These are phyloP conservation scores for Atta cephalotes DNA, from an alignment of 1,140 invertebrate genomes.

Conservation along the genomic window DNA sequence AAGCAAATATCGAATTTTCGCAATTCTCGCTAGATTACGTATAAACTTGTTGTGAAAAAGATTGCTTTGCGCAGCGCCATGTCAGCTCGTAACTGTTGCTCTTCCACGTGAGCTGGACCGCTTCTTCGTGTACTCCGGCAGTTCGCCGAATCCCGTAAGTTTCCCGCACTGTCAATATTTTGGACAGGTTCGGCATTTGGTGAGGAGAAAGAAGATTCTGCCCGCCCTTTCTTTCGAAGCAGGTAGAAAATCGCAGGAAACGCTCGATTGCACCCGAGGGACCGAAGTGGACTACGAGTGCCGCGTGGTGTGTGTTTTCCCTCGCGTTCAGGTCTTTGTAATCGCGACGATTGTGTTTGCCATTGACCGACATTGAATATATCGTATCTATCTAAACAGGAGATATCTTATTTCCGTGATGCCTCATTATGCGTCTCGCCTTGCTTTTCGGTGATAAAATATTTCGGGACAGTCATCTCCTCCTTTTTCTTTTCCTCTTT, in stretches of 20 bases:
- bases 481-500: conserved; percentile 1
- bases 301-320: conserved; percentile 69
- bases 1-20: conserved; percentile 14
- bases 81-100: conserved; percentile 78
- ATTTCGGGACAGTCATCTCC: background rate
- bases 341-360: conserved; percentile 78
- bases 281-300: conserved; percentile 37
- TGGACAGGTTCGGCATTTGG: conserved; percentile 72
- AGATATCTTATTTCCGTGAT: conserved; percentile 76
- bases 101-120: background rate
- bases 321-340: conserved; percentile 72
- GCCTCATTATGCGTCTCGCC: conserved; percentile 55
- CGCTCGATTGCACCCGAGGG: conserved; percentile 70
- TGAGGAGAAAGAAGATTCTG: conserved; percentile 69
- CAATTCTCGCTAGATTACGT: conserved; percentile 20
- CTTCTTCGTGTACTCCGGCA: conserved; percentile 57
- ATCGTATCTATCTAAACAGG: conserved; percentile 68
- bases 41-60: background rate
- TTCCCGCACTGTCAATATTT: conserved; percentile 81
- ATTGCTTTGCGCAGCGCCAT: conserved; percentile 25
- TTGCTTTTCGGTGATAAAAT: conserved; percentile 49
- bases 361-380: conserved; percentile 59
- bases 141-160: conserved; percentile 36
- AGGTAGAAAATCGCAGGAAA: conserved; percentile 74
- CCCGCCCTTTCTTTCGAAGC: conserved; percentile 67